A percentile compares a stretch with the other conserved stretches of the same genome.
Evolutionary conservation across 2,888 invertebrate species (phyloP).

Genomic region (Scaptomyza cyrtandrae): DNA sequence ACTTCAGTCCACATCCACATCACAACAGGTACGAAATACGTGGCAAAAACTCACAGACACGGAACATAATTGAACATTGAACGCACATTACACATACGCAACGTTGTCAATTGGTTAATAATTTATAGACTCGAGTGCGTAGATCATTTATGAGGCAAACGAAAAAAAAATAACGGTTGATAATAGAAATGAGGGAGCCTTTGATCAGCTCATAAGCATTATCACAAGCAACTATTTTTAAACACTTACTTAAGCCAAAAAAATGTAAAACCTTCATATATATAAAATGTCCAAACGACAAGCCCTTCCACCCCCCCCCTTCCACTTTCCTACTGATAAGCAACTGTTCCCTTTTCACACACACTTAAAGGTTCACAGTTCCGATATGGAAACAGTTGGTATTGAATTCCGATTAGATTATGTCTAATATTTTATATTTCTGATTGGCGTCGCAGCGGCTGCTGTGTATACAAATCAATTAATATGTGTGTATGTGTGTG

Average conservation of each 20-base stretch:
- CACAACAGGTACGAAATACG: conserved; percentile 82
- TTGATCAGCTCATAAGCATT: conserved; percentile 1
- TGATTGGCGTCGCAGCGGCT: conserved; percentile 56
- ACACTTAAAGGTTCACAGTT: conserved; percentile 35
- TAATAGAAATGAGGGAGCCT: background rate
- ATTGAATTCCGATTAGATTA: conserved; percentile 50
- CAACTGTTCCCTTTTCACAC: conserved; percentile 14
- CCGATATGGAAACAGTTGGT: conserved; percentile 34
- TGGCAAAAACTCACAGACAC: background rate
- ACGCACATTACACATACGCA: conserved; percentile 20
- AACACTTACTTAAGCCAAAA: conserved; percentile 44
- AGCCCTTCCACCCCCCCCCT: background rate
- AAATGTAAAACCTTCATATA: conserved; percentile 22
- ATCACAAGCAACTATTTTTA: conserved; percentile 43
- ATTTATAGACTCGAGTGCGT: conserved; percentile 10
- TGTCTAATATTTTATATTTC: conserved; percentile 7
- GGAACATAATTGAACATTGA: background rate
- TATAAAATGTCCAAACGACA: conserved; percentile 1
- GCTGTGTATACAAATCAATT: conserved; percentile 45
- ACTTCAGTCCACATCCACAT: conserved; percentile 81
- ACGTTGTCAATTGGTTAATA: conserved; percentile 20
- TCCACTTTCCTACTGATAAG: conserved; percentile 35
- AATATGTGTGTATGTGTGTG: background rate
- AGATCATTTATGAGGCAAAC: conserved; percentile 26
- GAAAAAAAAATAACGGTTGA: background rate